These are phyloP conservation scores for Struthio camelus DNA, from an alignment of 2,113 vertebrate genomes.

Conservation along the genomic window DNA sequence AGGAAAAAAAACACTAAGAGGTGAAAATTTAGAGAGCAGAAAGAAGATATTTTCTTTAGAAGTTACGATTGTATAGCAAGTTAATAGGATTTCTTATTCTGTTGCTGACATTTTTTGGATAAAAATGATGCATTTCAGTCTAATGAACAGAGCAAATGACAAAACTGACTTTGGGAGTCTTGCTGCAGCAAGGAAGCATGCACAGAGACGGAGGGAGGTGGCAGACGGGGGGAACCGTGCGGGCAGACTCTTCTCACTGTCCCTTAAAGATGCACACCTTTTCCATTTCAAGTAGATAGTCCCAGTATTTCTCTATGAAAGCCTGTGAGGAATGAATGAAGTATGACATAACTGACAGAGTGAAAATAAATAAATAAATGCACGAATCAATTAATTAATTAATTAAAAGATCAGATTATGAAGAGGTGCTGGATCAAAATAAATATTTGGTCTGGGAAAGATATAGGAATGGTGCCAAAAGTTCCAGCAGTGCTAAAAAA, in stretches of 20 bases:
- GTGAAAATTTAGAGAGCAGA: not conserved
- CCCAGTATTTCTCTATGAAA: no score
- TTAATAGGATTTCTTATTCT: not conserved
- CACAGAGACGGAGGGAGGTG: not conserved
- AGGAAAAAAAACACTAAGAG: not conserved
- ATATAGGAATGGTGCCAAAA: not conserved
- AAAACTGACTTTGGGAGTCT: not conserved
- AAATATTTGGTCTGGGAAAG: not conserved
- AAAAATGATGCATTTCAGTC: not conserved
- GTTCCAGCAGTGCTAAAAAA: not conserved
- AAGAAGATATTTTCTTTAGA: not conserved
- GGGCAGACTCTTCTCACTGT: not conserved
- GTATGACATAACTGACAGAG: not conserved
- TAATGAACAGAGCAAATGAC: not conserved
- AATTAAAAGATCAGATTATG: not conserved
- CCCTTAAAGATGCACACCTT: not conserved
- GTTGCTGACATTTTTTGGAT: not conserved
- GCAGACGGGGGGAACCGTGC: not conserved
- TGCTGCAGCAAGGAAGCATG: not conserved
- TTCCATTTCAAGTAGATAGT: not conserved
- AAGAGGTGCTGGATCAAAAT: not conserved
- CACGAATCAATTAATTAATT: not conserved
- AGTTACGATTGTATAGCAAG: not conserved
- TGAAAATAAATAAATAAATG: not conserved
- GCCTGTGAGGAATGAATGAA: no score